A percentile compares a stretch with the other conserved stretches of the same genome.
Evolutionary conservation across 1,140 invertebrate genomes (phyloP).

Genomic region (Aphaenogaster rudis): DNA sequence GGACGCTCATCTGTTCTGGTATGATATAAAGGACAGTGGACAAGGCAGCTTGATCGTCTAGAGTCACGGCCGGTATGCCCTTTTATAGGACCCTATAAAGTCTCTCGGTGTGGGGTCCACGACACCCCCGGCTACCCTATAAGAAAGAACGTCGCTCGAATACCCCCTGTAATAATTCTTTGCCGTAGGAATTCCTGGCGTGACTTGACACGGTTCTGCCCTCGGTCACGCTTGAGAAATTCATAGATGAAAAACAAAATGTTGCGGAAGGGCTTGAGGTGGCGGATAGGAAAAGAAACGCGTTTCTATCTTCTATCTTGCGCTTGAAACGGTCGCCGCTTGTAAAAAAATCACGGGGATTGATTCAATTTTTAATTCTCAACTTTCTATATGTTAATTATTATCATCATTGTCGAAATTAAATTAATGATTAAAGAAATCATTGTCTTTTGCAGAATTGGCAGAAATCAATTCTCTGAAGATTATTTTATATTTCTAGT

Average conservation of each 20-base stretch:
- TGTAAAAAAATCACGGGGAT: neutral
- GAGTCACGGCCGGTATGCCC: constrained; percentile 40
- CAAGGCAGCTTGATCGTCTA: constrained; percentile 39
- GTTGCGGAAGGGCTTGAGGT: constrained; percentile 40
- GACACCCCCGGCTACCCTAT: constrained; percentile 37
- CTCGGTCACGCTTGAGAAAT: constrained; percentile 45
- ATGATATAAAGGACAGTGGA: constrained; percentile 53
- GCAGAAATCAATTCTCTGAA: neutral
- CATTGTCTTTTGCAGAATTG: neutral
- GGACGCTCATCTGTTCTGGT: constrained; percentile 19
- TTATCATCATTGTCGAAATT: neutral
- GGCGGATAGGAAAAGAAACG: neutral
- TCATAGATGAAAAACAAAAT: constrained; percentile 58
- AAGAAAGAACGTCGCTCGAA: constrained; percentile 42
- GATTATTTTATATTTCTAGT: neutral
- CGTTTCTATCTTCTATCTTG: neutral
- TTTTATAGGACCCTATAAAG: constrained; percentile 54
- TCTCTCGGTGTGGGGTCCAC: constrained; percentile 49
- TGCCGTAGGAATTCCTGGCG: constrained; percentile 44
- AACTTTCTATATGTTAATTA: constrained; percentile 9
- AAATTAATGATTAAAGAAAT: neutral
- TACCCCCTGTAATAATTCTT: constrained; percentile 53
- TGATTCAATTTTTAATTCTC: neutral
- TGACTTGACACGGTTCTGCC: constrained; percentile 55
- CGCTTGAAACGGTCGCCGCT: neutral